These are phyloP conservation scores for Ennomos quercinarius DNA, from an alignment of 2,888 invertebrate genomes.

Conservation along the genomic window DNA sequence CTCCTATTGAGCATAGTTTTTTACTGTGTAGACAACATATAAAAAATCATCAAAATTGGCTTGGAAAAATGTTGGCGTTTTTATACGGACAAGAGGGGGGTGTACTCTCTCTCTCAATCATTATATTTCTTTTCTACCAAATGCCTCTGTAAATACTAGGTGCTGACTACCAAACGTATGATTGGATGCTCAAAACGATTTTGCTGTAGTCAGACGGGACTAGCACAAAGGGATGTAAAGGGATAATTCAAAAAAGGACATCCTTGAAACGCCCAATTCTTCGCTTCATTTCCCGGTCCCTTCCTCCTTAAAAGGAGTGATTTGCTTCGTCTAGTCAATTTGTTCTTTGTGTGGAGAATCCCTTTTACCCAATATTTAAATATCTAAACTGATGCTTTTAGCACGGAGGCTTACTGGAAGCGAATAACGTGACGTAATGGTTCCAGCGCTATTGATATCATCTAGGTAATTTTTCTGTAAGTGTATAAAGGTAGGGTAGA, in stretches of 20 bases:
- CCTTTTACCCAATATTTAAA: slow-evolving; percentile 34
- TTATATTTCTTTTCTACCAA: neutral
- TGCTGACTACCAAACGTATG: slow-evolving; percentile 39
- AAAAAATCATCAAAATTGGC: no score
- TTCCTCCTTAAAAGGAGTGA: slow-evolving; percentile 48
- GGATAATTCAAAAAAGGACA: slow-evolving; percentile 49
- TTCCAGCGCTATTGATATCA: no score
- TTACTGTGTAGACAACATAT: no score
- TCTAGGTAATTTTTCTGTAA: no score
- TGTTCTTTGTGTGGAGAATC: slow-evolving; percentile 41
- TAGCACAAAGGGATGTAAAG: slow-evolving; percentile 46
- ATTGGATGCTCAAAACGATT: slow-evolving; percentile 42
- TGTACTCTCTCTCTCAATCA: no score
- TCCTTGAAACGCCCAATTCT: slow-evolving; percentile 48
- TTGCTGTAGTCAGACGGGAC: slow-evolving; percentile 39
- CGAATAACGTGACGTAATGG: slow-evolving; percentile 6
- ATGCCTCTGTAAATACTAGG: slow-evolving; percentile 6
- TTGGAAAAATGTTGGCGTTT: no score
- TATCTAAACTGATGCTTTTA: slow-evolving; percentile 21
- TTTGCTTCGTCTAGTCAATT: slow-evolving; percentile 50
- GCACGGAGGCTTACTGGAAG: neutral
- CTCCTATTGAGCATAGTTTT: no score
- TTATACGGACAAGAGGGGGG: no score
- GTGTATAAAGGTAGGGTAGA: no score
- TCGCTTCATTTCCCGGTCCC: slow-evolving; percentile 48